Evolutionary conservation across 2,888 invertebrate genomes (phyloP).

Genomic region (Drosophila mayaguana): DNA sequence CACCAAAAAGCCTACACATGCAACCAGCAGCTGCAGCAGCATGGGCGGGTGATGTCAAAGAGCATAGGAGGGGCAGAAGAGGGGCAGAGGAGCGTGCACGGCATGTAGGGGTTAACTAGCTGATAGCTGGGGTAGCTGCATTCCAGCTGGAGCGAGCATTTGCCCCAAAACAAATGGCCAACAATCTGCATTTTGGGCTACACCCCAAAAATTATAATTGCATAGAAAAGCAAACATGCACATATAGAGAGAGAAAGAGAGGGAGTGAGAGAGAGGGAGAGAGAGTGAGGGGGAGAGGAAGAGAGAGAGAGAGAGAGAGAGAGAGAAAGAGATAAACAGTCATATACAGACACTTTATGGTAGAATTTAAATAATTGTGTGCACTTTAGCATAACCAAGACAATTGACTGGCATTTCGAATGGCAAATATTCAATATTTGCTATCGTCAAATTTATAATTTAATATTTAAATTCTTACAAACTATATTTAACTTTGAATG

Average conservation of each 20-base stretch:
- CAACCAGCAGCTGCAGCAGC: slow-evolving; percentile 24
- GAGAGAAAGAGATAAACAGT: slow-evolving; percentile 6
- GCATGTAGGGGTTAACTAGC: slow-evolving; percentile 6
- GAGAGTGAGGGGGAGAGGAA: not conserved
- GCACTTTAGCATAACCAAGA: slow-evolving; percentile 19
- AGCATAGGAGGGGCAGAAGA: not conserved
- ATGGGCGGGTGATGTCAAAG: not conserved
- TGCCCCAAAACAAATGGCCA: slow-evolving; percentile 66
- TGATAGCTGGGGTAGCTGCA: slow-evolving; percentile 23
- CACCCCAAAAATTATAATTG: slow-evolving; percentile 71
- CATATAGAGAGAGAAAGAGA: not conserved
- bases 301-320: not conserved
- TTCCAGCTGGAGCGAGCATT: slow-evolving; percentile 48
- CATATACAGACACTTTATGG: slow-evolving; percentile 7
- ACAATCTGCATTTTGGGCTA: slow-evolving; percentile 70
- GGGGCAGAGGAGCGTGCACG: not conserved
- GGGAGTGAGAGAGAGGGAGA: no score
- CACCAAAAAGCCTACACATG: slow-evolving; percentile 50
- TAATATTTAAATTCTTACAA: not conserved
- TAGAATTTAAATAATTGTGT: slow-evolving; percentile 38
- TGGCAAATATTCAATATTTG: slow-evolving; percentile 6
- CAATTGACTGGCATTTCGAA: slow-evolving; percentile 35
- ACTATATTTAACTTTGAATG: not conserved
- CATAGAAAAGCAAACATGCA: slow-evolving; percentile 47
- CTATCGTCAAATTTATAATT: not conserved